These are phyloP conservation scores for Smutsia temminckii DNA, from an alignment of 2,797 vertebrate species.

Conservation along the genomic window DNA sequence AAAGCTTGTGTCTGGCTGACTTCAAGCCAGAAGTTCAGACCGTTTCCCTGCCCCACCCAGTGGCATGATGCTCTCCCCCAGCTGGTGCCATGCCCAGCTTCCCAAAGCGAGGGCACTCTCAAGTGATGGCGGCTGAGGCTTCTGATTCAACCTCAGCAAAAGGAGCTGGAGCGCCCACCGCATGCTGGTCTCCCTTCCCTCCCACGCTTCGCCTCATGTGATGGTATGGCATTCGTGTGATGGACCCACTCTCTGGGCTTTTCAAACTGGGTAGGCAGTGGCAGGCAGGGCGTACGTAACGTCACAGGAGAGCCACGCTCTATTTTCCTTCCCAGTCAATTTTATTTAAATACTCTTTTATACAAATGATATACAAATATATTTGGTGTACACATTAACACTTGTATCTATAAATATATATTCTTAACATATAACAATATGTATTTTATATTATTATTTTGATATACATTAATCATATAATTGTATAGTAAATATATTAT, in stretches of 20 bases:
- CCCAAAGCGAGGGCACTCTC: neutral
- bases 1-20: neutral
- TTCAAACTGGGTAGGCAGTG: neutral
- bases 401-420: neutral
- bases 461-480: neutral
- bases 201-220: neutral
- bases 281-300: neutral
- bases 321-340: neutral
- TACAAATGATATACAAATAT: neutral
- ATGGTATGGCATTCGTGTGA: neutral
- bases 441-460: neutral
- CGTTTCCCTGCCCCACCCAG: neutral
- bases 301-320: neutral
- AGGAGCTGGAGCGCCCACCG: neutral
- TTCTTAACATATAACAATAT: neutral
- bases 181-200: neutral
- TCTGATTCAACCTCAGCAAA: neutral
- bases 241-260: neutral
- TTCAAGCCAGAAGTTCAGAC: neutral
- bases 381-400: neutral
- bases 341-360: constrained; percentile 21
- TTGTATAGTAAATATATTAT: neutral
- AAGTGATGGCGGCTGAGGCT: neutral
- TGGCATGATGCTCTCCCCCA: neutral
- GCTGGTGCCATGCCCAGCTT: no score